Evolutionary conservation across 2,113 vertebrate species (phyloP).

Genomic region (Syngnathoides biaculeatus): DNA sequence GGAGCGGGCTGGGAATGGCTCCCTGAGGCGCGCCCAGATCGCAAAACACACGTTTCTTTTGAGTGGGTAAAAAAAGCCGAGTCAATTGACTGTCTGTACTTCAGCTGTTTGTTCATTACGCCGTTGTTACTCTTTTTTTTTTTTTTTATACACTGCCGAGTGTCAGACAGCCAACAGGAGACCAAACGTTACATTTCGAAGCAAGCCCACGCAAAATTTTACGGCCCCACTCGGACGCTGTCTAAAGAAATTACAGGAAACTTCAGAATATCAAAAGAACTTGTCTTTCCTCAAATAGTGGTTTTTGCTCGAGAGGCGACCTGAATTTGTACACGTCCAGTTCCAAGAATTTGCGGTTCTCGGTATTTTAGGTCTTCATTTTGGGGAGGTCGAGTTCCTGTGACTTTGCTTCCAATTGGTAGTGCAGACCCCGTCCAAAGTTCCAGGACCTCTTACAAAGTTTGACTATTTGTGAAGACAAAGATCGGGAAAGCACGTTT

Average conservation of each 20-base stretch:
- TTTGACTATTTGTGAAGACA: not conserved
- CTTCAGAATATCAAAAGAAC: slow-evolving; percentile 6
- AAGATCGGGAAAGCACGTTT: not conserved
- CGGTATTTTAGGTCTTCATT: no score
- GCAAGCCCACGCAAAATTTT: not conserved
- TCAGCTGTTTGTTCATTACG: slow-evolving; percentile 2
- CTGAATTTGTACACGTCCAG: no score
- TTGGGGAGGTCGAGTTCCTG: no score
- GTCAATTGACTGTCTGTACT: slow-evolving; percentile 39
- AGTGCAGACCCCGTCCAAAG: no score
- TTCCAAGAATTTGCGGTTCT: no score
- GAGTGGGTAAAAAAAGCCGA: slow-evolving; percentile 18
- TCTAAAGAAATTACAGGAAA: not conserved
- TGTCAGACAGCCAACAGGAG: slow-evolving; percentile 39
- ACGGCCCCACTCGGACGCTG: not conserved
- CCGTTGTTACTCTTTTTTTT: no score
- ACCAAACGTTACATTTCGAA: not conserved
- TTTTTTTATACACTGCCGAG: no score
- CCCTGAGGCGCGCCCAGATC: slow-evolving; percentile 13
- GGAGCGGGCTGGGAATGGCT: slow-evolving; percentile 7
- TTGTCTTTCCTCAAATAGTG: not conserved
- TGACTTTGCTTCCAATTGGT: no score
- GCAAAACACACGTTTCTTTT: not conserved
- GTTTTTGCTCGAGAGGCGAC: not conserved
- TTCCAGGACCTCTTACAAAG: not conserved